Percentiles rank a stretch among this genome's conserved stretches.
phyloP scores from a whole-genome alignment of 2,797 vertebrate species.

The Coilia nasus region DNA sequence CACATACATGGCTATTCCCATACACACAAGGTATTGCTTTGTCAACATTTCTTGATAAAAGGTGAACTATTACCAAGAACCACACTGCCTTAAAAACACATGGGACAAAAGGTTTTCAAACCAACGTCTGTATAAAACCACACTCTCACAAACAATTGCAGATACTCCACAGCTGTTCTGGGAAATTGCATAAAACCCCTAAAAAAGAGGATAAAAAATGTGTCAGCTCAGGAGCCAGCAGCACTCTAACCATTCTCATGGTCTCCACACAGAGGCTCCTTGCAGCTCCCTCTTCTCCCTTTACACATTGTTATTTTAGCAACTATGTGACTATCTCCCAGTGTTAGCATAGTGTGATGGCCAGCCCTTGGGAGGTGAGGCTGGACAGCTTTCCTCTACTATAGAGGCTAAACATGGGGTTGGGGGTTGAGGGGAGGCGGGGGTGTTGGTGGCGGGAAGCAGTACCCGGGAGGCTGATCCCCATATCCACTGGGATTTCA shows the following conservation, averaged over 20 bases:
- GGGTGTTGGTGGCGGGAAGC: background rate
- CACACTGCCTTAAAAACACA: background rate
- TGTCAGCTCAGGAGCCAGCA: background rate
- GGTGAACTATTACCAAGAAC: background rate
- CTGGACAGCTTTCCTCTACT: slow-evolving; percentile 30
- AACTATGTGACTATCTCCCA: slow-evolving; percentile 2
- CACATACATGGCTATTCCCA: too few species aligned
- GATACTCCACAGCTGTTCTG: slow-evolving; percentile 34
- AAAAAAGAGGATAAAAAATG: background rate
- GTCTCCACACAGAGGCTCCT: background rate
- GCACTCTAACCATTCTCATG: slow-evolving; percentile 19
- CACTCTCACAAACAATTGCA: slow-evolving; percentile 53
- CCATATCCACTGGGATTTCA: slow-evolving; percentile 47
- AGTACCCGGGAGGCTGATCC: slow-evolving; percentile 41
- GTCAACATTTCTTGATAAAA: background rate
- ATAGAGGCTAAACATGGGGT: slow-evolving; percentile 37
- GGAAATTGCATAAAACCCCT: background rate
- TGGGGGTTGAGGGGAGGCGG: background rate
- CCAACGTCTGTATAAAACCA: slow-evolving; percentile 63
- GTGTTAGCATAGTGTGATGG: slow-evolving; percentile 45
- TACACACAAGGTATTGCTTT: background rate
- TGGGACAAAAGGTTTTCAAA: slow-evolving; percentile 56
- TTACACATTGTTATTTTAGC: background rate
- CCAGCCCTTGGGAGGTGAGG: background rate
- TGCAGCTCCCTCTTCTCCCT: slow-evolving; percentile 18